A percentile compares a stretch with the other conserved stretches of the same genome.
phyloP scores from a whole-genome alignment of 2,113 vertebrate species.

The Panthera leo region DNA sequence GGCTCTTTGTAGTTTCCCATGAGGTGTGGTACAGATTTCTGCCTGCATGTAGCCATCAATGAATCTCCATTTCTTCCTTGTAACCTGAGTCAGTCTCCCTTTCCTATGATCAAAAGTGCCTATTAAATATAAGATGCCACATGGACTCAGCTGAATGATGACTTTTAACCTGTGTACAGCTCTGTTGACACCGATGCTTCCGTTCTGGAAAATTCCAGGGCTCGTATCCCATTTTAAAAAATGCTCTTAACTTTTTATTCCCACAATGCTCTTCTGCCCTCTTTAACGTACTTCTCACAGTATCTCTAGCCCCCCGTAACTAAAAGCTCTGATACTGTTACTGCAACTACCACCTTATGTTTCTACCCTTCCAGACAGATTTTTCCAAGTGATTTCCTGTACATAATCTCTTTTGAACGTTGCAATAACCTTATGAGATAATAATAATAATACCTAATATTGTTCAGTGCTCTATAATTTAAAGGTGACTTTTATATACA shows the following conservation, averaged over 20 bases:
- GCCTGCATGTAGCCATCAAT: not conserved
- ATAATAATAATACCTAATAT: not conserved
- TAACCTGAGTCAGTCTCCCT: not conserved
- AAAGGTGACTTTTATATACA: not conserved
- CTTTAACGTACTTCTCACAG: not conserved
- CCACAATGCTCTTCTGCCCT: not conserved
- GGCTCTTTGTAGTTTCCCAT: not conserved
- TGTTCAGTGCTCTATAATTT: not conserved
- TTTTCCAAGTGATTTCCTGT: not conserved
- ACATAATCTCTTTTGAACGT: not conserved
- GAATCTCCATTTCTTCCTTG: not conserved
- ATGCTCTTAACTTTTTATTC: not conserved
- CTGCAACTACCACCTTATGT: not conserved
- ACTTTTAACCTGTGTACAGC: not conserved
- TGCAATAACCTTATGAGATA: not conserved
- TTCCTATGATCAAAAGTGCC: not conserved
- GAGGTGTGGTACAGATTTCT: not conserved
- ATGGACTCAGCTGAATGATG: not conserved
- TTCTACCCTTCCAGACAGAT: not conserved
- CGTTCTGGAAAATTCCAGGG: slow-evolving; percentile 1
- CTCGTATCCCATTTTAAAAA: slow-evolving; percentile 39
- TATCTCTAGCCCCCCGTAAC: not conserved
- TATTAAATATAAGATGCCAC: not conserved
- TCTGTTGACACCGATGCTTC: not conserved
- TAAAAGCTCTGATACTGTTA: not conserved